Evolutionary conservation across 2,797 vertebrate species (phyloP).

Genomic region (Fratercula arctica): DNA sequence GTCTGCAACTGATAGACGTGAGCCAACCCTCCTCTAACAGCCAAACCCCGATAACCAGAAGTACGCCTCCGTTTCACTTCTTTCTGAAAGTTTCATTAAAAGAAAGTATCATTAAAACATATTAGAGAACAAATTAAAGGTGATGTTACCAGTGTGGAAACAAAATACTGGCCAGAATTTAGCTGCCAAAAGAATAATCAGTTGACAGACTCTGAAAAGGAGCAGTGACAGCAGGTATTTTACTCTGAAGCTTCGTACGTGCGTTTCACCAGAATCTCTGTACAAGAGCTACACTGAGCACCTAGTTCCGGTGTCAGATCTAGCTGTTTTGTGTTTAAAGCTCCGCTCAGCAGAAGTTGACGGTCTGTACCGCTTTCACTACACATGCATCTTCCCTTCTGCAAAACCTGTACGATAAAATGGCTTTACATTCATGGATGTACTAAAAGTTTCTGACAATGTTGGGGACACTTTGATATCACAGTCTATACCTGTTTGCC

Average conservation of each 20-base stretch:
- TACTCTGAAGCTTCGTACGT: neutral
- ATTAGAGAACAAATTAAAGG: neutral
- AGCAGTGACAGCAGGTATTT: neutral
- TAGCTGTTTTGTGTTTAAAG: neutral
- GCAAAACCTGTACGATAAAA: neutral
- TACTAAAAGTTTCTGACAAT: conserved; percentile 47
- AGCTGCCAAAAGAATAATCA: neutral
- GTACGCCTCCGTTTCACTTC: neutral
- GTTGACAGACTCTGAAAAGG: neutral
- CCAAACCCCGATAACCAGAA: neutral
- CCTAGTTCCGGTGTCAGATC: neutral
- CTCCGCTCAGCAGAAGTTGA: neutral
- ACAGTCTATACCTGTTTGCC: conserved; percentile 21
- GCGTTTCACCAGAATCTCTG: neutral
- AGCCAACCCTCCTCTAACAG: neutral
- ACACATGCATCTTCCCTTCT: neutral
- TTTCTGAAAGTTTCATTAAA: neutral
- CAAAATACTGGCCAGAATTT: conserved; percentile 48
- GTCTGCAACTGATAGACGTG: neutral
- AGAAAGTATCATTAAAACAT: neutral
- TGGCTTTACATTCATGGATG: conserved; percentile 63
- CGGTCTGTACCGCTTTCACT: neutral
- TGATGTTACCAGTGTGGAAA: neutral
- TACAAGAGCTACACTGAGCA: neutral
- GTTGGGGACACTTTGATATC: conserved; percentile 16